phyloP scores from a whole-genome alignment of 53 echinoderm and acorn worm genomes.

The Echinarachnius parma region DNA sequence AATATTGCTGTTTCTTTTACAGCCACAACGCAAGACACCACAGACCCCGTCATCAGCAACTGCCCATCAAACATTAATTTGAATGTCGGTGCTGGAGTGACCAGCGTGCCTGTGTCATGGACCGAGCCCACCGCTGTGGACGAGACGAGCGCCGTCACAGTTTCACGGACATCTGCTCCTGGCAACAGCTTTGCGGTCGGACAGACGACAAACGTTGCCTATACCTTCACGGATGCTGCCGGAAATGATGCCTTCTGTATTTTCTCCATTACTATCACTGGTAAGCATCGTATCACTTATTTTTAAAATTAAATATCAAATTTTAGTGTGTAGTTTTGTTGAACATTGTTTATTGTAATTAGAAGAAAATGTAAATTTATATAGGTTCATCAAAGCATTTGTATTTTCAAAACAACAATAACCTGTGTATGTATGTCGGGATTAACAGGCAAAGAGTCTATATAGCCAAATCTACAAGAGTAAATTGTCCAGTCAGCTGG shows the following conservation, averaged over 20 bases:
- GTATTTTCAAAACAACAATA: no score
- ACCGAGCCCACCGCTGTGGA: constrained; percentile 36
- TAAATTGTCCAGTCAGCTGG: no score
- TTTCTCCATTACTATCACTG: constrained; percentile 14
- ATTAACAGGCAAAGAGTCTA: no score
- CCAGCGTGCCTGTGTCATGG: constrained; percentile 21
- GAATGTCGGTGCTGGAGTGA: constrained; percentile 11
- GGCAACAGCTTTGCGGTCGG: constrained; percentile 18
- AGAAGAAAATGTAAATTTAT: no score
- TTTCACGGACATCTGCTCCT: not conserved
- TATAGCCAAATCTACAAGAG: no score
- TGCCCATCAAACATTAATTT: constrained; percentile 20
- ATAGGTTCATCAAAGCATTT: no score
- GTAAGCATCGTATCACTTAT: no score
- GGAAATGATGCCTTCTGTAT: constrained; percentile 19
- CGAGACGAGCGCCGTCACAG: constrained; percentile 22
- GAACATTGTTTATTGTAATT: no score
- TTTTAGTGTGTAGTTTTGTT: no score
- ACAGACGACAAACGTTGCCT: not conserved
- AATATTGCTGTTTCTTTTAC: no score
- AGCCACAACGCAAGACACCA: constrained; percentile 1
- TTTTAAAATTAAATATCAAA: no score
- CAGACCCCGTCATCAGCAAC: constrained; percentile 38
- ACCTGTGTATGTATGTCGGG: no score
- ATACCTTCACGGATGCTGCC: constrained; percentile 38